A percentile compares a stretch with the other conserved stretches of the same genome.
phyloP scores from a whole-genome alignment of 2,888 invertebrate species.

The Eristalis pertinax region DNA sequence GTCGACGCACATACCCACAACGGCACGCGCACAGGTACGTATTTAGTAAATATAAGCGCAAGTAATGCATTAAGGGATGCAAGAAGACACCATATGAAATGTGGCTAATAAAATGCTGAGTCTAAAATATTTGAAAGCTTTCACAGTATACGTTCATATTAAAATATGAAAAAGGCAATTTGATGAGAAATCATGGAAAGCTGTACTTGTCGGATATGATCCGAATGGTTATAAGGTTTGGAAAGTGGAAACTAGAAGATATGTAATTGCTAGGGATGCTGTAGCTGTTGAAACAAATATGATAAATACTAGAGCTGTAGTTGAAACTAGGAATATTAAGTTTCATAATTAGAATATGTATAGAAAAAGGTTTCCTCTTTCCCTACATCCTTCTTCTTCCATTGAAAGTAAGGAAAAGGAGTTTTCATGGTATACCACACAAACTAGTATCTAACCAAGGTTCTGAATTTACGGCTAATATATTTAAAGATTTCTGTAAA shows the following conservation, averaged over 20 bases:
- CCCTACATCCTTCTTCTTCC: no score
- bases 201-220: constrained; percentile 34
- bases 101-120: constrained; percentile 55
- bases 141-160: constrained; percentile 37
- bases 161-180: constrained; percentile 33
- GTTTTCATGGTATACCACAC: no score
- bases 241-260: constrained; percentile 75
- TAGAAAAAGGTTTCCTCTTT: no score
- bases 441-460: no score
- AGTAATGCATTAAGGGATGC: constrained; percentile 75
- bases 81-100: constrained; percentile 77
- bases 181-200: constrained; percentile 46
- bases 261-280: constrained; percentile 76
- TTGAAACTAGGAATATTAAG: no score
- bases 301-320: no score
- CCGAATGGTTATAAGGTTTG: no score
- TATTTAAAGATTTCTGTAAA: no score
- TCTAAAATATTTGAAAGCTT: constrained; percentile 38
- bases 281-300: constrained; percentile 76
- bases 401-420: no score
- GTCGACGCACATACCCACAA: no score
- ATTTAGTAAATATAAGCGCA: constrained; percentile 77
- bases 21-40: constrained; percentile 76
- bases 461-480: no score
- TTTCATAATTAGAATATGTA: no score